Percentiles rank a stretch among this genome's conserved stretches.
These are phyloP conservation scores for Lepus oiostolus DNA, from an alignment of 2,797 vertebrate genomes.

Conservation along the genomic window DNA sequence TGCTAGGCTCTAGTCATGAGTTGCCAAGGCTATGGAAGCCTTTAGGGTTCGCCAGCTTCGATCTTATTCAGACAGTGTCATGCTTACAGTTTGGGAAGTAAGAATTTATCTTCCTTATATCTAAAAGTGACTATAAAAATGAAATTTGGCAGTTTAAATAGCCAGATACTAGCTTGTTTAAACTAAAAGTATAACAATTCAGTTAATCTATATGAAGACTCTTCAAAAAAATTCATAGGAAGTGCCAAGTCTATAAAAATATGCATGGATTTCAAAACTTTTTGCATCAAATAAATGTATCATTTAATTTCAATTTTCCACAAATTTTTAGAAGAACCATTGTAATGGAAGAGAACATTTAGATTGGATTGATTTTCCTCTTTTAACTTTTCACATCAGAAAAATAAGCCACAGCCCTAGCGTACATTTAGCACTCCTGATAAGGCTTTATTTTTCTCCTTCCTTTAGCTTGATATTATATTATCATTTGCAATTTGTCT, in stretches of 20 bases:
- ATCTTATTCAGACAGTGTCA: too few species aligned
- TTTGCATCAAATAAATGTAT: too few species aligned
- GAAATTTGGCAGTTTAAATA: slow-evolving; percentile 7
- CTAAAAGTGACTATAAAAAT: background rate
- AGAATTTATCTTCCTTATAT: background rate
- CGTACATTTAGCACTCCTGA: background rate
- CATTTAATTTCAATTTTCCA: too few species aligned
- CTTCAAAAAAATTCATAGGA: background rate
- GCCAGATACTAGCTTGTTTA: slow-evolving; percentile 5
- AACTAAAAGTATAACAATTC: background rate
- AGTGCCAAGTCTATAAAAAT: too few species aligned
- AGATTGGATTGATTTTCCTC: background rate
- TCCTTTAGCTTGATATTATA: background rate
- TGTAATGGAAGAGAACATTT: background rate
- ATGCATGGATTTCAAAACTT: too few species aligned
- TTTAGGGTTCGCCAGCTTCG: too few species aligned
- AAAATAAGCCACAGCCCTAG: slow-evolving; percentile 30
- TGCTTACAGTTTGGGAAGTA: background rate
- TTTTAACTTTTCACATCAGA: background rate
- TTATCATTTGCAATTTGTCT: background rate
- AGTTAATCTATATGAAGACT: background rate
- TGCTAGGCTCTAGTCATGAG: too few species aligned
- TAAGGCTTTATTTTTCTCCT: background rate
- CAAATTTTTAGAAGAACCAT: too few species aligned
- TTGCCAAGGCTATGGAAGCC: too few species aligned